phyloP scores from a whole-genome alignment of 2,797 vertebrate genomes.

The Channallabes apus region DNA sequence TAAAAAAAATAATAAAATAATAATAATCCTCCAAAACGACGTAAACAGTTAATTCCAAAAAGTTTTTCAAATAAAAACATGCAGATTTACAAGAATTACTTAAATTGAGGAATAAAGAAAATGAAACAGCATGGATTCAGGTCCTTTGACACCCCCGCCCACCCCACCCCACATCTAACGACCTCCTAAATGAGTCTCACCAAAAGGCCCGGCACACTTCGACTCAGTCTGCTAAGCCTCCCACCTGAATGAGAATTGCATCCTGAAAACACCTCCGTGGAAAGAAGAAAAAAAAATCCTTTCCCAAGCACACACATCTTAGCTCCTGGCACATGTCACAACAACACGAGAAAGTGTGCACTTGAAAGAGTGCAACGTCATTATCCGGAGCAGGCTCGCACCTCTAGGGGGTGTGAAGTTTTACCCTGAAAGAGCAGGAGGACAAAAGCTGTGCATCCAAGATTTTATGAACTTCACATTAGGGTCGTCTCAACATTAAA shows the following conservation, averaged over 20 bases:
- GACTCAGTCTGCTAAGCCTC: slow-evolving; percentile 19
- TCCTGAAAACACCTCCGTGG: slow-evolving; percentile 30
- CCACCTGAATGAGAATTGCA: slow-evolving; percentile 30
- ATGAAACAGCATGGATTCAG: not conserved
- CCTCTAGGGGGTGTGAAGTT: slow-evolving; percentile 22
- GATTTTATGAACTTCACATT: not conserved
- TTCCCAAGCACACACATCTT: slow-evolving; percentile 48
- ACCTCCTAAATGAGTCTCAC: slow-evolving; percentile 20
- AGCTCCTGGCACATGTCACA: slow-evolving; percentile 21
- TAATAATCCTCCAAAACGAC: not conserved
- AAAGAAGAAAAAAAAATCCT: not conserved
- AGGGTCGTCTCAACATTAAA: not conserved
- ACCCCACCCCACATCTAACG: not conserved
- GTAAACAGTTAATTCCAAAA: not conserved
- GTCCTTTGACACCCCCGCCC: not conserved
- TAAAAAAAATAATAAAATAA: not conserved
- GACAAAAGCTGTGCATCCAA: not conserved
- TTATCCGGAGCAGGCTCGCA: slow-evolving; percentile 1
- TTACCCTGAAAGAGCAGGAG: not conserved
- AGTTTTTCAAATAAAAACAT: not conserved
- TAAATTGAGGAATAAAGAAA: not conserved
- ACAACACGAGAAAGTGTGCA: slow-evolving; percentile 53
- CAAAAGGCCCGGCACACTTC: slow-evolving; percentile 49
- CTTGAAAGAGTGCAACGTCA: slow-evolving; percentile 31
- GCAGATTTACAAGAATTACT: not conserved